Evolutionary conservation across 1,140 invertebrate species (phyloP).

Genomic region (Paraescarpia echinospica): DNA sequence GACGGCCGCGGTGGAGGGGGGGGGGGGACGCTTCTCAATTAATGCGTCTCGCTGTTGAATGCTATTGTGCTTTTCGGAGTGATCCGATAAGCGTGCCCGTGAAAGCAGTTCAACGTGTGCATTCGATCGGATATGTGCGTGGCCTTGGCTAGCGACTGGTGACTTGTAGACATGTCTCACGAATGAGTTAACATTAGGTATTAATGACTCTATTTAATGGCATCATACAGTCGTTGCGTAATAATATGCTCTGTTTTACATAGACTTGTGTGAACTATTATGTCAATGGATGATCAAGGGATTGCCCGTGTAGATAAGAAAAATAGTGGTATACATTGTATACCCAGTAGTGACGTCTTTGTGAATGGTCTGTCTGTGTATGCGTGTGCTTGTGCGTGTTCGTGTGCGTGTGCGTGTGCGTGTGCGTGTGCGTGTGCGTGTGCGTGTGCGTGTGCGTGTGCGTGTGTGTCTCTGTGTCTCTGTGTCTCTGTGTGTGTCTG

Average conservation of each 20-base stretch:
- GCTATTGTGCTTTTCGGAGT: background rate
- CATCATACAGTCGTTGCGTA: background rate
- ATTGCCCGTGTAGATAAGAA: background rate
- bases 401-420: background rate
- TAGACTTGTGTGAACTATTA: background rate
- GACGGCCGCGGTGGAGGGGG: background rate
- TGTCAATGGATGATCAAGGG: background rate
- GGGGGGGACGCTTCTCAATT: background rate
- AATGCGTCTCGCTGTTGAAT: background rate
- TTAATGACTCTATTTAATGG: background rate
- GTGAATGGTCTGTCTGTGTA: too few relatives aligned
- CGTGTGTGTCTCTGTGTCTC: background rate
- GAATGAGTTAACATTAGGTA: background rate
- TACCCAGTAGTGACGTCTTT: too few relatives aligned
- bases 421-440: background rate
- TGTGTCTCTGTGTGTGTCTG: too few relatives aligned
- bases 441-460: conserved; percentile 8
- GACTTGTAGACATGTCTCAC: background rate
- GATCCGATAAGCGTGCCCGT: background rate
- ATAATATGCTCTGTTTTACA: background rate
- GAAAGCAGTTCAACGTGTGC: background rate
- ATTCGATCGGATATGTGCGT: background rate
- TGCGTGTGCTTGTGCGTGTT: too few relatives aligned
- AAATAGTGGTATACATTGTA: background rate
- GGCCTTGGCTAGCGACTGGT: background rate